Evolutionary conservation across 35 echinoderm and acorn worm species (phyloP).

Genomic region (Acanthaster planci): DNA sequence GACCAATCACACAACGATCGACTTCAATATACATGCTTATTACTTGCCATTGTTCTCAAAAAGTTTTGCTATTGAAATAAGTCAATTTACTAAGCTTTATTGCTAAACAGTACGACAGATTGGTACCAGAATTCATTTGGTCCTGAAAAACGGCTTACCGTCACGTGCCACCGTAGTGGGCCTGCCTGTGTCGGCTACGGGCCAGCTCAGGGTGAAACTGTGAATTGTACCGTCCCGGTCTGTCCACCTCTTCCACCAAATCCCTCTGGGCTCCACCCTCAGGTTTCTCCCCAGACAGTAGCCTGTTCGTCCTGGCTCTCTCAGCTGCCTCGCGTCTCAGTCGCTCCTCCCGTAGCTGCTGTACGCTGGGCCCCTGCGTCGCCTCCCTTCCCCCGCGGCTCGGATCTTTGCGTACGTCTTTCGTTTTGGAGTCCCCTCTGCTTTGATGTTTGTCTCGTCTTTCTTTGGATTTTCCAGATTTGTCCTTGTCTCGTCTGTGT

Average conservation of each 20-base stretch:
- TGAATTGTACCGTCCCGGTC: constrained; percentile 80
- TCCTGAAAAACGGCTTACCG: neutral
- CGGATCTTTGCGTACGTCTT: constrained; percentile 28
- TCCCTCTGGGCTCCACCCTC: neutral
- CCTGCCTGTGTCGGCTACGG: constrained; percentile 37
- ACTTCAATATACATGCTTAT: too few species aligned
- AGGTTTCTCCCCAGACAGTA: constrained; percentile 70
- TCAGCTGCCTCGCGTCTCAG: constrained; percentile 68
- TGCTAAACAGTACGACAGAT: too few species aligned
- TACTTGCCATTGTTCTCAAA: too few species aligned
- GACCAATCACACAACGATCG: too few species aligned
- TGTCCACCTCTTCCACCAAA: constrained; percentile 65
- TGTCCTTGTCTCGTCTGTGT: constrained; percentile 51
- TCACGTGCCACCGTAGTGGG: neutral
- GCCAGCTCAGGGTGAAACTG: constrained; percentile 91
- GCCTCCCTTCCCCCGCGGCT: constrained; percentile 22
- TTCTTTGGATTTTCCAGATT: constrained; percentile 36
- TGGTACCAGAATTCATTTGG: too few species aligned
- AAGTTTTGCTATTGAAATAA: too few species aligned
- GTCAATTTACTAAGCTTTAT: too few species aligned
- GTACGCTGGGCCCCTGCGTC: constrained; percentile 38
- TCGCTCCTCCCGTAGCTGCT: constrained; percentile 83
- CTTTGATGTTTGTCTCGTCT: constrained; percentile 9
- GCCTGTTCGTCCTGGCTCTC: constrained; percentile 43
- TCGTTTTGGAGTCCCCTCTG: constrained; percentile 2